Base-by-base conservation (phyloP, 1,140 invertebrate genomes). In the Samia ricini region DNA sequence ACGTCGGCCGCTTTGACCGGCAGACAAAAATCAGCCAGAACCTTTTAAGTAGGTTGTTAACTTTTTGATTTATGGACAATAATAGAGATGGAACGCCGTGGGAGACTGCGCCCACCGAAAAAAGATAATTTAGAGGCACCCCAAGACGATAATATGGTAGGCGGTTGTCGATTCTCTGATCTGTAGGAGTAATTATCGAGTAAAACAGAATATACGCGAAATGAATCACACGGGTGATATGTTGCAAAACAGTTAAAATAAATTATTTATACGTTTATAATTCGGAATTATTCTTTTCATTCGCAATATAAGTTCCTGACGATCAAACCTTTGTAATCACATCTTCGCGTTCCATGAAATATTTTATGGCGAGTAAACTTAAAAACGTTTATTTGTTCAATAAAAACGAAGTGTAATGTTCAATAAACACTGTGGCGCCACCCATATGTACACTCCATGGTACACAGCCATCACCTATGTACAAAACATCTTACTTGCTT, bases 21-120 rank as follows among this genome's bases (percentile, higher is more conserved):
- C 81, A 63, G 63, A 87, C 83, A 88, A 88, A 89, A 88, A 87
- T 81, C 78, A 67, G 79, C 76, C 83, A 79, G 77, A 80, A 84
- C 81, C 84, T 88, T 85, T 88, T 89, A 89, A 88, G 84, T 86
- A 89, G 79, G 87, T 89, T 89, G 87, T 89, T 89, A 89, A 89
- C 84, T 88, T 89, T 89, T 88, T 89, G 87, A 89, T 89, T 89
- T 89, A 89, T 84, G 78, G 82, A 80, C 84, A 86, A 88, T 90
- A 90, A 90, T 90, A 88, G 85, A 90, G 85, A 87, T 78, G 82
- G 81, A 88, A 86, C 85, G 77, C 88, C 82, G 83, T 88, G 85
- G 88, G 88, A 90, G 88, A 83, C 84, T 88, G 68, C 74, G 73
- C 75, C 75, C 74, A 77, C 81, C 77, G 81, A 73, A 80, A 81